Conservation (phyloP, 2,113 vertebrate species). For the Sterrhoptilus dennistouni region DNA sequence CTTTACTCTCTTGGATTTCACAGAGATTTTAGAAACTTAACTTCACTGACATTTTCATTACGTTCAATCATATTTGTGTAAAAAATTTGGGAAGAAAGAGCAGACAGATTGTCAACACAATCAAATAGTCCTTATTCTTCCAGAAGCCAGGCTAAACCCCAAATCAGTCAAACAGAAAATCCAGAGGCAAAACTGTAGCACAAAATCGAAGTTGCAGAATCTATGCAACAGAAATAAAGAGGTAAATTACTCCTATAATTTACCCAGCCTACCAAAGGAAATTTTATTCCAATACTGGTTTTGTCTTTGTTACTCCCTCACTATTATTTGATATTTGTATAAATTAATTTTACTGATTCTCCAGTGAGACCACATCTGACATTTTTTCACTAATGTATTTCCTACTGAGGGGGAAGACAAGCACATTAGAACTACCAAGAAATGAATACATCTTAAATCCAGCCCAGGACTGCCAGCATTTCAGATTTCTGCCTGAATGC, state of each 20-base stretch:
- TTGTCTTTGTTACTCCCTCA: neutral
- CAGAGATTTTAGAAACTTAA: neutral
- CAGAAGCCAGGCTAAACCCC: neutral
- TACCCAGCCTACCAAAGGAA: neutral
- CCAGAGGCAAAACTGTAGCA: neutral
- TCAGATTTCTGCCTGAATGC: neutral
- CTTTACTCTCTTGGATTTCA: neutral
- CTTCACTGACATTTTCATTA: neutral
- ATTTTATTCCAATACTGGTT: neutral
- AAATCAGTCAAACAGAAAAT: neutral
- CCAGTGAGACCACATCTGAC: neutral
- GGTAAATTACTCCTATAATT: neutral
- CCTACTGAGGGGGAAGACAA: neutral
- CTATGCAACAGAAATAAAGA: neutral
- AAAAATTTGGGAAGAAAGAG: neutral
- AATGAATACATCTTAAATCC: neutral
- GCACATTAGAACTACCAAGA: neutral
- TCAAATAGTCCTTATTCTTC: neutral
- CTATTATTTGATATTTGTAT: neutral
- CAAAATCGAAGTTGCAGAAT: neutral
- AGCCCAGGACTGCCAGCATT: neutral
- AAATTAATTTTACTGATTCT: slow-evolving; percentile 6
- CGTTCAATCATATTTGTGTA: neutral
- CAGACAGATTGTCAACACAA: neutral
- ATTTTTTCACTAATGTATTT: neutral